Conservation (phyloP, 2,888 invertebrate species). For the Aethes cnicana region DNA sequence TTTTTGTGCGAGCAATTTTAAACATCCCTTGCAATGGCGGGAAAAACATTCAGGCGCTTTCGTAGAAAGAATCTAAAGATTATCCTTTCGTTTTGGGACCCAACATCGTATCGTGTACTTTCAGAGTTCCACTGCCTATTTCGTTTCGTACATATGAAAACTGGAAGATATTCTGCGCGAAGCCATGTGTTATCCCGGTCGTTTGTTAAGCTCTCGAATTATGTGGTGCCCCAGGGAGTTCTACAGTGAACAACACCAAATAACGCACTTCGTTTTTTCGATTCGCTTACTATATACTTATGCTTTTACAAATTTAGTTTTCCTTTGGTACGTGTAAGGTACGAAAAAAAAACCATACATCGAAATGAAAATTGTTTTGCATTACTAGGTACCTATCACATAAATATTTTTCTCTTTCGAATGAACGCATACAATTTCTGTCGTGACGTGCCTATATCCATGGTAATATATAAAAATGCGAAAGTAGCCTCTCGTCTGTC, state of each 20-base stretch:
- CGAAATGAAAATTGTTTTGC: no score
- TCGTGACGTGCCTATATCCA: no score
- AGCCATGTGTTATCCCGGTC: conserved; percentile 58
- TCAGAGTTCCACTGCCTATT: conserved; percentile 18
- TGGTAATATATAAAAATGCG: no score
- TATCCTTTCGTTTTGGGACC: no score
- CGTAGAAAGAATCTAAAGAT: no score
- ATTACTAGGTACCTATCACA: no score
- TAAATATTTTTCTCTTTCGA: no score
- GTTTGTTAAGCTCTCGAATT: conserved; percentile 64
- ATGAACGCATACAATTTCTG: no score
- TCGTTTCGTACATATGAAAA: conserved; percentile 38
- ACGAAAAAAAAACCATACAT: background rate
- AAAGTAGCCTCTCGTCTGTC: no score
- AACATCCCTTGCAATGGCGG: no score
- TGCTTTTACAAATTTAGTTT: conserved; percentile 33
- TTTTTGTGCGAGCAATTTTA: no score
- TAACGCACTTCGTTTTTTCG: conserved; percentile 42
- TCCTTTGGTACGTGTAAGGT: conserved; percentile 36
- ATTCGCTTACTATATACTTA: conserved; percentile 49
- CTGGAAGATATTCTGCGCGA: conserved; percentile 52
- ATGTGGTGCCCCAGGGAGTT: conserved; percentile 63
- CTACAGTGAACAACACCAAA: conserved; percentile 53
- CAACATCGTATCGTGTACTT: no score
- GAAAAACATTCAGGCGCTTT: background rate